Percentiles rank a stretch among this genome's conserved stretches.
These are phyloP conservation scores for Spodoptera exigua DNA, from an alignment of 2,888 invertebrate species.

Conservation along the genomic window DNA sequence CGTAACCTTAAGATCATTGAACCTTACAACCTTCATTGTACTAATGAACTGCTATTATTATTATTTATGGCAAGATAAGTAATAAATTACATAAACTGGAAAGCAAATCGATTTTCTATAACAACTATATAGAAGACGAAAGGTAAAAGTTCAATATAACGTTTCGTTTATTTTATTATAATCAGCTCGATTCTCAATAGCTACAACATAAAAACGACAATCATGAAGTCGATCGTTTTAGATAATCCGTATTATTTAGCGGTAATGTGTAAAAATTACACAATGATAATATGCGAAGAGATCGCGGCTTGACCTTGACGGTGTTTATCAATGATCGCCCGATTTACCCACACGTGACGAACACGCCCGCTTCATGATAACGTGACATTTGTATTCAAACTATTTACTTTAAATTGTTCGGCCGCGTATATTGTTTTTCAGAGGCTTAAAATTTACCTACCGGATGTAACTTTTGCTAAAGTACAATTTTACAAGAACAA, in stretches of 20 bases:
- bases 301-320: constrained; percentile 29
- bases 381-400: constrained; percentile 23
- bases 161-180: too few relatives aligned
- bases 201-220: constrained; percentile 12
- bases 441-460: too few relatives aligned
- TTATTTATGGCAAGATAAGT: too few relatives aligned
- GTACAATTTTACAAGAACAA: too few relatives aligned
- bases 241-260: constrained; percentile 6
- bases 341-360: constrained; percentile 32
- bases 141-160: too few relatives aligned
- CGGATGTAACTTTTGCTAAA: too few relatives aligned
- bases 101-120: too few relatives aligned
- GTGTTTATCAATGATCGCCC: constrained; percentile 43
- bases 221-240: constrained; percentile 7
- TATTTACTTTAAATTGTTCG: constrained; percentile 15
- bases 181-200: neutral
- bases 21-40: neutral
- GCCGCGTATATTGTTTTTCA: too few relatives aligned
- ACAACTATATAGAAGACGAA: too few relatives aligned
- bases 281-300: constrained; percentile 17
- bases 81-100: too few relatives aligned
- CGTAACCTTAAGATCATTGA: constrained; percentile 11
- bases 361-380: constrained; percentile 29
- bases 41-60: too few relatives aligned
- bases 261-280: constrained; percentile 22